These are phyloP conservation scores for Sebastes cheni DNA, from an alignment of 2,797 vertebrate genomes.

Conservation along the genomic window DNA sequence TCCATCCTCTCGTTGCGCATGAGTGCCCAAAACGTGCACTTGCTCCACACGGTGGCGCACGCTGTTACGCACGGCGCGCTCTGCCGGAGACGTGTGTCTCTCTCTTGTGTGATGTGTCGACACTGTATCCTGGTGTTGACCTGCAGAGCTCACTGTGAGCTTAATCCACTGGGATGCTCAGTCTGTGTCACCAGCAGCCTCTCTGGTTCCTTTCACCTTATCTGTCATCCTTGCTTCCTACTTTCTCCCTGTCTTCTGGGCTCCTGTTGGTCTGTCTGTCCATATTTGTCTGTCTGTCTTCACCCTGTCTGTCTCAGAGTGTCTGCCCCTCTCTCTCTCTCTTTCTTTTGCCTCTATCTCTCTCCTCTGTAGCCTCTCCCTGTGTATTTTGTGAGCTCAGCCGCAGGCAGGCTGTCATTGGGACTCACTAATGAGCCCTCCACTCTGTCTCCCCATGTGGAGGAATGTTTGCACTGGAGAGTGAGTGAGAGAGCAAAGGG, in stretches of 20 bases:
- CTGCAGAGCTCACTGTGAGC: conserved; percentile 40
- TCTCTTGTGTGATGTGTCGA: background rate
- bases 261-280: background rate
- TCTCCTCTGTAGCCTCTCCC: background rate
- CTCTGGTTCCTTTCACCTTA: background rate
- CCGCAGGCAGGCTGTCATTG: conserved; percentile 62
- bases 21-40: background rate
- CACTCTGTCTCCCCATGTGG: conserved; percentile 68
- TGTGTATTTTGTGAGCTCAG: conserved; percentile 43
- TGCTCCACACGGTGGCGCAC: conserved; percentile 54
- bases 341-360: background rate
- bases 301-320: background rate
- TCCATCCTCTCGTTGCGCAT: background rate
- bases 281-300: background rate
- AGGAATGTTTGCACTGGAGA: conserved; percentile 73
- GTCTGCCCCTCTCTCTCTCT: background rate
- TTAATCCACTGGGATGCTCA: background rate
- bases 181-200: background rate
- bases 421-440: conserved; percentile 71
- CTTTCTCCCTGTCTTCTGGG: background rate
- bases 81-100: background rate
- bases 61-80: background rate
- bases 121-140: conserved; percentile 16
- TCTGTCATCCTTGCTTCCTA: background rate
- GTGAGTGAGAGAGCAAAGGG: conserved; percentile 48